These are phyloP conservation scores for Macrobrachium rosenbergii DNA, from an alignment of 1,140 invertebrate genomes.

Conservation along the genomic window DNA sequence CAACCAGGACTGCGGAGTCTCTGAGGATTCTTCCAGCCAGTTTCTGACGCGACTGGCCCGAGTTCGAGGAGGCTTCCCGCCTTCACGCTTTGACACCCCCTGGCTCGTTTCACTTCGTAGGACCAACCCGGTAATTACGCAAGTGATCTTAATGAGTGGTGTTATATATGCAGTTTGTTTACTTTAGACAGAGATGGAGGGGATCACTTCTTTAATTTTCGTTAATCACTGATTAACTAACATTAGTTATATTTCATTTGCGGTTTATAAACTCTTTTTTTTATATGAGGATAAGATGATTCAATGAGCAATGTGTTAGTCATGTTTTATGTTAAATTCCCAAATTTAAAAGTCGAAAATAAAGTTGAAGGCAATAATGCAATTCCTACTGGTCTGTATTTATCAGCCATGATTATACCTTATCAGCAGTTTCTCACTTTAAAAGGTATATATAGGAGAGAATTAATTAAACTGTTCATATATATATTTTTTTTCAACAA, in stretches of 20 bases:
- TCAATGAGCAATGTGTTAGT: too few species aligned
- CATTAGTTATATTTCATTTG: not conserved
- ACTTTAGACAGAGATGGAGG: too few species aligned
- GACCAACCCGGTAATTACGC: not conserved
- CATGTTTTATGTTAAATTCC: too few species aligned
- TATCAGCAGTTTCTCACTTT: too few species aligned
- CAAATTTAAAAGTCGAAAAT: too few species aligned
- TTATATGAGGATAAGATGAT: not conserved
- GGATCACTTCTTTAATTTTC: too few species aligned
- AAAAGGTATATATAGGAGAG: too few species aligned
- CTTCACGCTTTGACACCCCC: constrained; percentile 14
- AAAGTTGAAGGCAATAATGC: too few species aligned
- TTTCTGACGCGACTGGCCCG: constrained; percentile 19
- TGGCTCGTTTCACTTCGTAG: constrained; percentile 25
- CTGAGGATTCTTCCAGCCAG: constrained; percentile 8
- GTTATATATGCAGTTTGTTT: too few species aligned
- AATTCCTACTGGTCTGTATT: too few species aligned
- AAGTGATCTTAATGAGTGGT: too few species aligned
- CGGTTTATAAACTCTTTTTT: not conserved
- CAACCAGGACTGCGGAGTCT: not conserved
- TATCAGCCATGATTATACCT: too few species aligned
- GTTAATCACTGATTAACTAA: not conserved
- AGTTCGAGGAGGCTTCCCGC: not conserved
- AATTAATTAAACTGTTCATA: not conserved
- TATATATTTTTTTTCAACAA: not conserved